Base-by-base conservation (phyloP, 2,888 invertebrate species). In the Girardia tigrina region DNA sequence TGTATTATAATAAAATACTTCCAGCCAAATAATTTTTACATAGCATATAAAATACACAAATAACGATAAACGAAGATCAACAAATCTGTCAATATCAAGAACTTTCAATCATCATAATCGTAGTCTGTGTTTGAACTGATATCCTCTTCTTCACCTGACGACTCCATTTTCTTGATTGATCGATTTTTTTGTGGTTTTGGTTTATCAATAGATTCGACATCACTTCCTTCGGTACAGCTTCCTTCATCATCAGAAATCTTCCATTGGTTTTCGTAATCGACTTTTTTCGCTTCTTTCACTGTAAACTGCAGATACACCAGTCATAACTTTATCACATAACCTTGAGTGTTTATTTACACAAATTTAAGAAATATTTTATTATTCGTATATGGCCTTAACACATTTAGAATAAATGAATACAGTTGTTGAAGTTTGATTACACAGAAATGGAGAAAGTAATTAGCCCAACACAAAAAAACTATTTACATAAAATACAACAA, bases 21-120 rank as follows among this genome's bases (percentile, higher is more conserved):
- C 56, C 56, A n/a, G 56, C 56, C 56, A 56, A 56, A 56, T 56
- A 56, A 56, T 56, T 56, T 56, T 56, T 56, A 56, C 56, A 56
- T 56, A 23, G n/a, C 23, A 20, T 23, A 56, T 56, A 56, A 56
- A n/a, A 56, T 56, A 56, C 56, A 56, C 56, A 56, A 56, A 56
- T 56, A 56, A 56, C 56, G n/a, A 56, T 12, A 56, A 56, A 56
- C 56, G 23, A 36, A 36, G 56, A 56, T 56, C n/a, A 56, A 56
- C 56, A 56, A 56, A 56, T 56, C 56, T 56, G 23, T n/a, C 4
- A n/a, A 56, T 56, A 56, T 20, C 56, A n/a, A 4, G 23, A 56
- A 6, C 6, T 6, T 23, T 56, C 56, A 82, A 87, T 86, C 73
- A 73, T 73, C 73, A 36, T 73, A 73, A 29, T 73, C 73, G 42